Conservation (phyloP, 2,113 vertebrate species). For the Crotalus helleri region DNA sequence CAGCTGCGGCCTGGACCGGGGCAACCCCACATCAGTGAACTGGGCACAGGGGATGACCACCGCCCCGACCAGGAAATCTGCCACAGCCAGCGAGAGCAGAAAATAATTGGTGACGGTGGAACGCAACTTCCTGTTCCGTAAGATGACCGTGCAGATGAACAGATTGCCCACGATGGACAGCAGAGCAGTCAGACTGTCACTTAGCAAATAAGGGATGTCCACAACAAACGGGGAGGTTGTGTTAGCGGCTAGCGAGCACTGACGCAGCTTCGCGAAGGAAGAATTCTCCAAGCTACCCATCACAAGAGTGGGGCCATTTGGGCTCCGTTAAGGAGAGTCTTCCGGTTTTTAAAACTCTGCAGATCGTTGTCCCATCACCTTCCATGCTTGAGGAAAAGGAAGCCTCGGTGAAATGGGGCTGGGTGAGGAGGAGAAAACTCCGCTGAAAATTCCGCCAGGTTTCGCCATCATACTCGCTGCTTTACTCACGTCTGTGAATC, state of each 20-base stretch:
- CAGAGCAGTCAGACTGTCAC: constrained; percentile 9
- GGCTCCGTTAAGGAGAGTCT: neutral
- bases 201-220: constrained; percentile 22
- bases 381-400: too few species aligned
- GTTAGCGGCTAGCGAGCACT: neutral
- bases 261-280: accelerated
- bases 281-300: neutral
- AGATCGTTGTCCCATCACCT: neutral
- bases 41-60: constrained; percentile 51
- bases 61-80: constrained; percentile 39
- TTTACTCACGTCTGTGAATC: neutral
- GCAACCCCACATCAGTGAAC: constrained; percentile 21
- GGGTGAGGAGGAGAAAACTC: too few species aligned
- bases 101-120: constrained; percentile 41
- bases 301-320: neutral
- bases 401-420: neutral
- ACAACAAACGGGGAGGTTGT: neutral
- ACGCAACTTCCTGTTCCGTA: constrained; percentile 28
- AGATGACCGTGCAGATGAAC: constrained; percentile 36
- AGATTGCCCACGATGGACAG: constrained; percentile 38
- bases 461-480: neutral
- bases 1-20: neutral
- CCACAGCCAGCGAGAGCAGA: constrained; percentile 43
- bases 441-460: neutral
- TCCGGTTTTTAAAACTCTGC: neutral